Evolutionary conservation across 35 echinoderm and acorn worm genomes (phyloP).

Genomic region (Chiridota heheva): DNA sequence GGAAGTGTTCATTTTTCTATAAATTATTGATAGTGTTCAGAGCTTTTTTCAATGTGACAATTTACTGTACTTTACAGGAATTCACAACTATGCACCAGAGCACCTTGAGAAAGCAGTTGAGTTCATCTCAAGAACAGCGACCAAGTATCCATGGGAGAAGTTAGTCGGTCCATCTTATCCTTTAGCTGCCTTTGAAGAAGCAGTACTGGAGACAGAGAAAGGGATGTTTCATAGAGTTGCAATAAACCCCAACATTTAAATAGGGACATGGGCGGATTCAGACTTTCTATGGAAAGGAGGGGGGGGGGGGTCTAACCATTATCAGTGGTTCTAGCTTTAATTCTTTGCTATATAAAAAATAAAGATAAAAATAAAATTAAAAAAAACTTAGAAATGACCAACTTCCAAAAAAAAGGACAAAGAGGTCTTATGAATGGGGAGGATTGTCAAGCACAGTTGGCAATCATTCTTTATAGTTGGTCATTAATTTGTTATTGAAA

Average conservation of each 20-base stretch:
- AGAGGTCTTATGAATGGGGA: too few species aligned
- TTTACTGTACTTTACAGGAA: constrained; percentile 50
- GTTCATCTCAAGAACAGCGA: constrained; percentile 60
- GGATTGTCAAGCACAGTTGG: too few species aligned
- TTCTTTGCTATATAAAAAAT: too few species aligned
- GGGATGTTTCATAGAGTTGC: constrained; percentile 52
- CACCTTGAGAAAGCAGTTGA: constrained; percentile 70
- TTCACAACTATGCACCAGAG: constrained; percentile 77
- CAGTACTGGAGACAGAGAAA: constrained; percentile 42
- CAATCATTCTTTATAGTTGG: too few species aligned
- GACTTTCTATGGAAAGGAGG: too few species aligned
- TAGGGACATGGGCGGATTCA: neutral
- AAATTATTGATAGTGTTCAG: neutral
- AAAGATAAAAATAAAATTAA: too few species aligned
- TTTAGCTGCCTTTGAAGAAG: constrained; percentile 62
- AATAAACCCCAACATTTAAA: constrained; percentile 23
- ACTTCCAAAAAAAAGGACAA: too few species aligned
- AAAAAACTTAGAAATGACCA: too few species aligned
- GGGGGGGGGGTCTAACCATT: too few species aligned
- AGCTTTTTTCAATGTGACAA: neutral
- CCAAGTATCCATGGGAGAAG: constrained; percentile 78
- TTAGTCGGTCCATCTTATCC: constrained; percentile 62
- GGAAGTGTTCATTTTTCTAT: neutral
- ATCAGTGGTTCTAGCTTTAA: too few species aligned
- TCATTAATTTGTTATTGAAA: too few species aligned